Base-by-base conservation (phyloP, 2,797 vertebrate species). In the Siniperca undulata region DNA sequence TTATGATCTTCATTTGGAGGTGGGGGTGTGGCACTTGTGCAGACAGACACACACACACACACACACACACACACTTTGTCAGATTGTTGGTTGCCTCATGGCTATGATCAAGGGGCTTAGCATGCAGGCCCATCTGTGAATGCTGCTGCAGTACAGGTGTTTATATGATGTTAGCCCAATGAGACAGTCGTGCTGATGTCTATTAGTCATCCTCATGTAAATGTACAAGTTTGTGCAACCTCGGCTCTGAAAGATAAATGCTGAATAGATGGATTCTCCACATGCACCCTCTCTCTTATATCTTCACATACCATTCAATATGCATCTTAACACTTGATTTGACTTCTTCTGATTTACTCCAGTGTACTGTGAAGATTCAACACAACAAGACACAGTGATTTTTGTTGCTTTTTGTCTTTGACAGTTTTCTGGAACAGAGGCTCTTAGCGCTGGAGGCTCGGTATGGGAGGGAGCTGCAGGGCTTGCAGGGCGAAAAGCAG, bases 351-450 rank as follows among this genome's bases (percentile, higher is more conserved):
- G 30, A 30, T 30, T 30, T 30, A 30, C 40, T 71, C 30, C 5
- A 34, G 13, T 60, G 16, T 48, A 50, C 22, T 76, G 24, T 74
- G 65, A 79, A 69, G 6, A 70, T 24, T 2, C 24, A 48, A n/a
- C 42, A 58, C 19, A 19, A 27, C 4, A 4, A 36, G 59, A 3
- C 64, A 20, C 38, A 17, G 4, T 56, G 55, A 4, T 71, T 65
- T 20, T 71, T 81, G 74, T 67, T 67, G 11, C 46, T 69, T 22
- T 80, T 81, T 77, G 22, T 30, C 27, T 80, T 64, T 27, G n/a
- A 34, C 76, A 97, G 97, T 88, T 94, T 95, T 82, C 89, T 97
- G 84, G 97, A 97, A 74, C 91, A 96, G 84, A 94, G 96, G 75
- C 92, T 97, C 14, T 83, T 93, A n/a, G 93, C 93, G 0, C 84